Evolutionary conservation across 2,797 vertebrate genomes (phyloP).

Genomic region (Sternarchorhynchus goeldii): DNA sequence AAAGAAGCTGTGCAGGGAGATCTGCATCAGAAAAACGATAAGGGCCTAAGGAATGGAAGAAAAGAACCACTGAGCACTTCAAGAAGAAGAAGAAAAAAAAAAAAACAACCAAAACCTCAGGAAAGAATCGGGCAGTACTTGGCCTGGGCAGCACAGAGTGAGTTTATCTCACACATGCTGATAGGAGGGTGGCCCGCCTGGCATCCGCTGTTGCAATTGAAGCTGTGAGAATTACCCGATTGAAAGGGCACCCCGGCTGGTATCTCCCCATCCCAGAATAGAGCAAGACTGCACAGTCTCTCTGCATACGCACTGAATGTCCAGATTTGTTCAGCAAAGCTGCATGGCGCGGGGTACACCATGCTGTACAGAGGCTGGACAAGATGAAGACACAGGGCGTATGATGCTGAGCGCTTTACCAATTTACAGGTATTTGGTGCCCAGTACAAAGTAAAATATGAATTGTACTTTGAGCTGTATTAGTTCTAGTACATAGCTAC

Average conservation of each 20-base stretch:
- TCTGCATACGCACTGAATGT: slow-evolving; percentile 55
- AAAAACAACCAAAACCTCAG: slow-evolving; percentile 40
- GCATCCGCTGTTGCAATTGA: slow-evolving; percentile 45
- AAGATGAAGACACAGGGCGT: neutral
- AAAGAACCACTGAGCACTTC: slow-evolving; percentile 50
- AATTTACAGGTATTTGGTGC: too few relatives aligned
- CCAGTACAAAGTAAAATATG: too few relatives aligned
- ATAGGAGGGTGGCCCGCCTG: slow-evolving; percentile 19
- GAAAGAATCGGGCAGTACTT: slow-evolving; percentile 55
- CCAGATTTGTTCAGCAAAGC: slow-evolving; percentile 6
- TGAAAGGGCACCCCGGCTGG: slow-evolving; percentile 53
- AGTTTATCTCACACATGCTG: slow-evolving; percentile 59
- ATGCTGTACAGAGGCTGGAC: neutral
- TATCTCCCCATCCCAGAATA: slow-evolving; percentile 60
- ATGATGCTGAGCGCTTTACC: too few relatives aligned
- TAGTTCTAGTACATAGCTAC: neutral
- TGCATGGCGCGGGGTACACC: neutral
- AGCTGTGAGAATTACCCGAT: slow-evolving; percentile 59
- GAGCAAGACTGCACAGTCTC: slow-evolving; percentile 51
- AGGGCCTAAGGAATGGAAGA: slow-evolving; percentile 24
- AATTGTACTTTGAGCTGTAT: too few relatives aligned
- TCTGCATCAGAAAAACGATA: slow-evolving; percentile 52
- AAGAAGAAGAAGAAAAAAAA: neutral
- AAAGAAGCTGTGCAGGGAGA: slow-evolving; percentile 44
- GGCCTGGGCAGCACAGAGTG: slow-evolving; percentile 49